Evolutionary conservation across 2,888 invertebrate genomes (phyloP).

Genomic region (Scaptomyza cyrtandrae): DNA sequence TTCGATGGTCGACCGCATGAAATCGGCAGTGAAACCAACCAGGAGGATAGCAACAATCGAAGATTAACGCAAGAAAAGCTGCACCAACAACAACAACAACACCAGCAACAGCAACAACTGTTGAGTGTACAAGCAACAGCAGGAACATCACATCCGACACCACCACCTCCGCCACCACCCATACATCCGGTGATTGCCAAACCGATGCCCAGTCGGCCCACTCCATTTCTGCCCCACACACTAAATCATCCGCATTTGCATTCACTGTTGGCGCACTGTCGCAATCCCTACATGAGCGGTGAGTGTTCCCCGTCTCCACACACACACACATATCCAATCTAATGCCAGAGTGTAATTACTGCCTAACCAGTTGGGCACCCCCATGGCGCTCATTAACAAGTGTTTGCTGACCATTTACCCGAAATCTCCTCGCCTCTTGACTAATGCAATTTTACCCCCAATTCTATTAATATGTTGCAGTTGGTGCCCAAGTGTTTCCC

Average conservation of each 20-base stretch:
- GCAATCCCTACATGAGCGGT: constrained; percentile 92
- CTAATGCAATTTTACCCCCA: constrained; percentile 64
- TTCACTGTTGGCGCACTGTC: constrained; percentile 91
- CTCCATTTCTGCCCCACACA: constrained; percentile 88
- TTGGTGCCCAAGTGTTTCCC: constrained; percentile 87
- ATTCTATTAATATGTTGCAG: constrained; percentile 82
- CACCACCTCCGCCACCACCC: constrained; percentile 51
- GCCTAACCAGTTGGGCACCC: constrained; percentile 42
- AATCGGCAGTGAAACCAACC: constrained; percentile 56
- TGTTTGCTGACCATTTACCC: constrained; percentile 39
- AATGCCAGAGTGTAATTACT: constrained; percentile 51
- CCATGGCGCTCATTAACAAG: constrained; percentile 71
- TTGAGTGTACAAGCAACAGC: constrained; percentile 58
- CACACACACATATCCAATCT: constrained; percentile 22
- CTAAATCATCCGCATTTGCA: constrained; percentile 93
- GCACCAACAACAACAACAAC: constrained; percentile 60
- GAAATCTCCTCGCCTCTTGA: constrained; percentile 1
- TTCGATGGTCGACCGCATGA: constrained; percentile 80
- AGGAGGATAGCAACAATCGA: constrained; percentile 82
- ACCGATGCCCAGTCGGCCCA: constrained; percentile 92
- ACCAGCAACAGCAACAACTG: constrained; percentile 47
- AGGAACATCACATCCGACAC: constrained; percentile 68
- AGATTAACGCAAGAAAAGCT: constrained; percentile 82
- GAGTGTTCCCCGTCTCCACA: constrained; percentile 53
- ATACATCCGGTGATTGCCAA: constrained; percentile 88